Conservation (phyloP, 2,888 invertebrate genomes). For the Nemoura dubitans region DNA sequence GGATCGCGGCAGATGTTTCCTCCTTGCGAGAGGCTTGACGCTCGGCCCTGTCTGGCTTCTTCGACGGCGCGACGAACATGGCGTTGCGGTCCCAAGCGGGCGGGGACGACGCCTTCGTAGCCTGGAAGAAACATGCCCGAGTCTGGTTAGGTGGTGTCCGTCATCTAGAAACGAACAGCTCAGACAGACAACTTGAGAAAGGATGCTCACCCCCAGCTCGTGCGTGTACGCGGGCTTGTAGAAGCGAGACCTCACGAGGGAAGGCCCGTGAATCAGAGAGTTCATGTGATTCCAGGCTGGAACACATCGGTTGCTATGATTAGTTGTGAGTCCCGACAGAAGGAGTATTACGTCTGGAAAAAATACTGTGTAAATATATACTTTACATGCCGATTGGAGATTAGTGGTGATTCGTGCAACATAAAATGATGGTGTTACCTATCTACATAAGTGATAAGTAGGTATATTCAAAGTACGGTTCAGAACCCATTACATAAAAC, state of each 20-base stretch:
- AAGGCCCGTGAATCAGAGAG: constrained; percentile 31
- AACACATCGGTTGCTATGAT: background rate
- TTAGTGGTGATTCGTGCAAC: background rate
- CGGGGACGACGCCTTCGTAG: background rate
- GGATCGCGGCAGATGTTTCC: constrained; percentile 36
- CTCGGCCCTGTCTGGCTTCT: constrained; percentile 32
- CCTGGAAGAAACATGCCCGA: constrained; percentile 1
- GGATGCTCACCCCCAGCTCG: constrained; percentile 22
- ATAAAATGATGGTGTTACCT: background rate
- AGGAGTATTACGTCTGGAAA: background rate
- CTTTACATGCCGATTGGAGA: background rate
- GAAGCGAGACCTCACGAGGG: constrained; percentile 33
- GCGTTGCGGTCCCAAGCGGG: constrained; percentile 30
- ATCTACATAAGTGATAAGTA: no score
- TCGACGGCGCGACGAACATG: constrained; percentile 18
- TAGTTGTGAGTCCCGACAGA: background rate
- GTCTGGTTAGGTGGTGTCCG: background rate
- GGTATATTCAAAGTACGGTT: background rate
- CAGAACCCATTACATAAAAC: background rate
- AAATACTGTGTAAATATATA: background rate
- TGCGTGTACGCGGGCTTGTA: constrained; percentile 36
- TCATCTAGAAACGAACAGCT: background rate
- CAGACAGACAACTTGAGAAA: no score
- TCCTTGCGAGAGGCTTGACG: constrained; percentile 46
- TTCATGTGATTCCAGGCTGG: constrained; percentile 39